Evolutionary conservation across 2,888 invertebrate genomes (phyloP), one percentile per base, ranked within the genome.

Genomic region (Trichacis sp.): DNA sequence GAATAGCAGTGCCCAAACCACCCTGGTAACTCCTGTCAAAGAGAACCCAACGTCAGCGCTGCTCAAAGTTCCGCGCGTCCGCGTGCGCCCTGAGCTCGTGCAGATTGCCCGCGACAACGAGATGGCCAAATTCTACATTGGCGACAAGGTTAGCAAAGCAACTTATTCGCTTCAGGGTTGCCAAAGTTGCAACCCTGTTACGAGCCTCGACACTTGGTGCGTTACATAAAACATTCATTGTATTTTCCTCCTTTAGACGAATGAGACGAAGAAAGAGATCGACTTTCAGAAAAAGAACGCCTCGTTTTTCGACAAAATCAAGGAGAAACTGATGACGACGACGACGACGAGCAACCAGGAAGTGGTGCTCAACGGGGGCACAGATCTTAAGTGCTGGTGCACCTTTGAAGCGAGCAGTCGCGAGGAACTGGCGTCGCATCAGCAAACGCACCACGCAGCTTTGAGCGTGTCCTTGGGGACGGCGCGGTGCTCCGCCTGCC

Each of bases 401-500:
- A 83, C 82, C 30, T 83, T 78, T 73, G 79, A 83, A 72, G 82
- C 82, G 45, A 72, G 70, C 63, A 78, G 73, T 69, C 64, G 70
- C 65, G 82, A 81, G 63, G 81, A 82, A 67, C 69, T 82, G 71
- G 74, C 76, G 64, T 77, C 72, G 61, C 82, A 82, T 71, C 81
- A 77, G 73, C 80, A 79, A 64, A 82, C 80, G 24, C 82, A 82
- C 67, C 82, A 80, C 62, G 77, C 82, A 33, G 82, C 82, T 59
- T 74, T 82, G 64, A 82, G 82, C 65, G 82, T 82, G 52, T 82
- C 82, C 71, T 83, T 87, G 74, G 89, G 91, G 67, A 92, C 93
- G 11, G 92, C 93, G 49, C 88, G 95, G 60, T 95, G 95, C 81
- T 94, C 94, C 83, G 91, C 92, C 80, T 95, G 95, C 82, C 89